Conservation (phyloP, 2,797 vertebrate species). For the Pipistrellus pipistrellus region DNA sequence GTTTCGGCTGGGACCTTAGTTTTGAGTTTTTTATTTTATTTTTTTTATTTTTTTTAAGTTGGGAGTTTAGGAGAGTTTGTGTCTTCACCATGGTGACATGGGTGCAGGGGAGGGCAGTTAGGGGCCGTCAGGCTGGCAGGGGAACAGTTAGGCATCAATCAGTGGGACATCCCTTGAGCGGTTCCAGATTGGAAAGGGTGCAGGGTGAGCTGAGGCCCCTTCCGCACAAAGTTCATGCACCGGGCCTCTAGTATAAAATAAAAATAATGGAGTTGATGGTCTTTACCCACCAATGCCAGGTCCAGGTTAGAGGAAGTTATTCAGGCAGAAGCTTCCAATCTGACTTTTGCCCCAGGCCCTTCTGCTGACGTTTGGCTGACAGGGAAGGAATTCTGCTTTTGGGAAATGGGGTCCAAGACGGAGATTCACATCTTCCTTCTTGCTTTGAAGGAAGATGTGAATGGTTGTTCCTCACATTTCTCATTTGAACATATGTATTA, state of each 20-base stretch:
- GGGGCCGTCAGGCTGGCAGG: no score
- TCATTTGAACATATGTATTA: neutral
- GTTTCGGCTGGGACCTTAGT: neutral
- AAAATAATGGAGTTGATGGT: neutral
- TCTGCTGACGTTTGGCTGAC: neutral
- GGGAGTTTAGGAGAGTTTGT: neutral
- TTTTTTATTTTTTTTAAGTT: neutral
- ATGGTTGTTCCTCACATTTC: neutral
- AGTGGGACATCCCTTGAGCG: no score
- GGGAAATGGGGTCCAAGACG: neutral
- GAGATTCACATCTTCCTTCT: neutral
- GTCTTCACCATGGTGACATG: no score
- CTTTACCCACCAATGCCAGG: neutral
- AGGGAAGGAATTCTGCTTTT: neutral
- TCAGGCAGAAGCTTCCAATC: neutral
- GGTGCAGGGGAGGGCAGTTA: no score
- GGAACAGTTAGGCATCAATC: no score
- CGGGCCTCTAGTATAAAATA: neutral
- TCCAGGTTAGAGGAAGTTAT: neutral
- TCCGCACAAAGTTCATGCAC: no score
- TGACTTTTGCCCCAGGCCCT: neutral
- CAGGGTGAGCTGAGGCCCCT: no score
- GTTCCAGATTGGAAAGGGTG: no score
- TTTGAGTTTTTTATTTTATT: neutral
- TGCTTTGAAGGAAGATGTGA: conserved; percentile 1